Conservation (phyloP, 2,888 invertebrate species). For the Andrena bucephala region DNA sequence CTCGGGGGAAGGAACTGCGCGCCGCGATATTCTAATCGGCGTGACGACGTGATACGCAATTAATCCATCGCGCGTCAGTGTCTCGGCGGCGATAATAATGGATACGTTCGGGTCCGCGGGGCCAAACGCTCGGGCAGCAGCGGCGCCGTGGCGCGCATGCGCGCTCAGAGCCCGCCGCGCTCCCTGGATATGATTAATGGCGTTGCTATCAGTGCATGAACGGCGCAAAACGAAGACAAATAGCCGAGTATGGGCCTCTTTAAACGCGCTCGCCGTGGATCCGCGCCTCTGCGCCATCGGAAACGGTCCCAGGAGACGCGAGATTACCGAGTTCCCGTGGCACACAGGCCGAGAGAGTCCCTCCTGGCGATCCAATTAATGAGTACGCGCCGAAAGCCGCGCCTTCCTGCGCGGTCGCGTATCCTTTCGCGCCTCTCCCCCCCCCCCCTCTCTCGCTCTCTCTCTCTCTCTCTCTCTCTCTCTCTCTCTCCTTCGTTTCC, state of each 20-base stretch:
- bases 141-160: background rate
- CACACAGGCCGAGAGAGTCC: conserved; percentile 33
- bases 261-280: conserved; percentile 71
- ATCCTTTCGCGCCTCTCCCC: conserved; percentile 19
- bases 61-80: conserved; percentile 77
- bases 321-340: conserved; percentile 49
- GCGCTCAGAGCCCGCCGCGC: background rate
- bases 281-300: conserved; percentile 68
- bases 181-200: conserved; percentile 75
- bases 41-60: conserved; percentile 79
- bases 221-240: conserved; percentile 78
- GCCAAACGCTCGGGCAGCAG: conserved; percentile 4
- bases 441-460: too few species aligned
- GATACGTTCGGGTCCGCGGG: conserved; percentile 65
- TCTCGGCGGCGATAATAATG: conserved; percentile 51
- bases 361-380: conserved; percentile 51
- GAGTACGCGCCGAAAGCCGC: conserved; percentile 48
- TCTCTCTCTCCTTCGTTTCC: conserved; percentile 1
- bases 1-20: conserved; percentile 43
- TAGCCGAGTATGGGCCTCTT: conserved; percentile 61
- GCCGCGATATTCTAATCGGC: conserved; percentile 72
- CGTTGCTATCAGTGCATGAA: conserved; percentile 77
- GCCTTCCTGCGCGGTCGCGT: conserved; percentile 4
- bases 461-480: background rate
- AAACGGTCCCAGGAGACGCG: conserved; percentile 51